Evolutionary conservation across 2,113 vertebrate genomes (phyloP).

Genomic region (Rattus rattus): DNA sequence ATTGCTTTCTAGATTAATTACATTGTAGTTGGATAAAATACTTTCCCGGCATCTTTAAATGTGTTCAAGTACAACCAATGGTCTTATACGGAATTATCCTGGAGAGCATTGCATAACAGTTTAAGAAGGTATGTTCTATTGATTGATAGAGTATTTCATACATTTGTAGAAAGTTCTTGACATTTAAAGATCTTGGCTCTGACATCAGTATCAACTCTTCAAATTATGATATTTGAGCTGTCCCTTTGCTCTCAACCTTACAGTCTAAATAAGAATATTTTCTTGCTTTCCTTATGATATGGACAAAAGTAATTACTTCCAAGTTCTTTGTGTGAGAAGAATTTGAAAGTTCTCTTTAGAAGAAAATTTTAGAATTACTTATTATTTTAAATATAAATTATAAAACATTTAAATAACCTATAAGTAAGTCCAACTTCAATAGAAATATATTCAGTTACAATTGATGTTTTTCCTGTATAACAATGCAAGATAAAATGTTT

Average conservation of each 20-base stretch:
- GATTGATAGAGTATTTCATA: background rate
- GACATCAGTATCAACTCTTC: background rate
- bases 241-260: background rate
- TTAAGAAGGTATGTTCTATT: background rate
- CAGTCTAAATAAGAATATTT: background rate
- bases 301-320: background rate
- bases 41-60: background rate
- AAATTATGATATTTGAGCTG: background rate
- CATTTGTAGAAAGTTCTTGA: background rate
- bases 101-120: background rate
- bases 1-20: background rate
- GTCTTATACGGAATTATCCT: background rate
- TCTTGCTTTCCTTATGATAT: background rate
- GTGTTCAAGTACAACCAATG: background rate
- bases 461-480: background rate
- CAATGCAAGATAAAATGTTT: background rate
- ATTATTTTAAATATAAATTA: conserved; percentile 54
- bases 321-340: background rate
- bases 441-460: background rate
- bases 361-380: background rate
- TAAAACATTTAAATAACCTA: background rate
- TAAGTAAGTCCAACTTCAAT: background rate
- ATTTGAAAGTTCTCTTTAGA: background rate
- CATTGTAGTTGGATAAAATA: background rate
- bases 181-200: conserved; percentile 21